Evolutionary conservation across 2,797 vertebrate species (phyloP).

Genomic region (Sarcoramphus papa): DNA sequence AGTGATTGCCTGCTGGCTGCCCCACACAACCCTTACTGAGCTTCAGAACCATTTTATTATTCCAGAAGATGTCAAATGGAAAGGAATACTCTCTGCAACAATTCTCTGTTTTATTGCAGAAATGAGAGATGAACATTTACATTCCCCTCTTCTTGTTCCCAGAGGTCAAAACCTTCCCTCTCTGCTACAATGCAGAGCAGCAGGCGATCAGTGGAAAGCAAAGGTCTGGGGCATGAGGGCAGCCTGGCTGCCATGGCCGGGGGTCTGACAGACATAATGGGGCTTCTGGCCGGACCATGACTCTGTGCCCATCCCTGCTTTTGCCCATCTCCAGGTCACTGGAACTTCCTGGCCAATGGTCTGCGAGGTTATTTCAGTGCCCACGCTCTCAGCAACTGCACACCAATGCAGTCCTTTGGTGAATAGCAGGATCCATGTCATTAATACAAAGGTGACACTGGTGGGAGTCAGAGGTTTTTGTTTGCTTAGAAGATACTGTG

Average conservation of each 20-base stretch:
- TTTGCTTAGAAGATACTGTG: neutral
- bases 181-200: neutral
- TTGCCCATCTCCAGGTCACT: fast-evolving
- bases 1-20: neutral
- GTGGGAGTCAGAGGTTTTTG: neutral
- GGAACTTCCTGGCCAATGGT: neutral
- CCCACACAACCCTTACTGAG: neutral
- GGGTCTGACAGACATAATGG: neutral
- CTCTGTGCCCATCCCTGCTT: neutral
- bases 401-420: neutral
- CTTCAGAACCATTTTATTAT: neutral
- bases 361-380: neutral
- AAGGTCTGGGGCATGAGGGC: neutral
- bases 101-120: neutral
- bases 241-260: neutral
- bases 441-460: neutral
- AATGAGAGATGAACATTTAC: neutral
- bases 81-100: neutral
- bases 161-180: neutral
- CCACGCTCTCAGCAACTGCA: neutral
- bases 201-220: neutral
- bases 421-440: neutral
- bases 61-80: neutral
- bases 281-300: neutral
- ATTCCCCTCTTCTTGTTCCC: neutral